These are phyloP conservation scores for Phymastichus coffea DNA, from an alignment of 1,140 invertebrate species.

Conservation along the genomic window DNA sequence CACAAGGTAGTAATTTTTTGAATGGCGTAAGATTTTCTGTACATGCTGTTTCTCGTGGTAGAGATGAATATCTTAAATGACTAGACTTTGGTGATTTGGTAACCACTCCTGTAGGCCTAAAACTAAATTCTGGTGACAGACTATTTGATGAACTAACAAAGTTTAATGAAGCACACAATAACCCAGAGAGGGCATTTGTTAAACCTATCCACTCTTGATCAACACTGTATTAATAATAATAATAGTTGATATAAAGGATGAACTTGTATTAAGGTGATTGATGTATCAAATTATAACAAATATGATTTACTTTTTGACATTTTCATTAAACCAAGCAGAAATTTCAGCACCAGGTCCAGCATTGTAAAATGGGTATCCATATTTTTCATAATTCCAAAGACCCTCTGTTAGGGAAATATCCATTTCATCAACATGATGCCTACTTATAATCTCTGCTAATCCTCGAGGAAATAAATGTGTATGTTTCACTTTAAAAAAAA, in stretches of 20 bases:
- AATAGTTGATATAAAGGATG: constrained; percentile 4
- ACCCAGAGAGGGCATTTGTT: constrained; percentile 85
- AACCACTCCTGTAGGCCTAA: constrained; percentile 73
- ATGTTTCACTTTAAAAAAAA: constrained; percentile 68
- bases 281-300: not conserved
- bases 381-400: constrained; percentile 87
- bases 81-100: constrained; percentile 57
- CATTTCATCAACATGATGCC: constrained; percentile 84
- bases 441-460: constrained; percentile 84
- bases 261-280: not conserved
- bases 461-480: constrained; percentile 87
- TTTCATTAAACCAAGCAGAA: constrained; percentile 83
- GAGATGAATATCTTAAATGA: constrained; percentile 76
- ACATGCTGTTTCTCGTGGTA: constrained; percentile 95
- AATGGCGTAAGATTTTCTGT: constrained; percentile 98
- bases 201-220: constrained; percentile 85
- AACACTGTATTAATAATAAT: constrained; percentile 54
- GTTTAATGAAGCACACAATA: constrained; percentile 95
- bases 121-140: constrained; percentile 78
- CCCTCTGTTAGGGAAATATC: constrained; percentile 91
- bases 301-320: constrained; percentile 44
- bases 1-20: constrained; percentile 94
- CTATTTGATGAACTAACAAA: constrained; percentile 91
- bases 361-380: constrained; percentile 88
- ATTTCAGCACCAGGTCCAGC: constrained; percentile 91